Evolutionary conservation across 35 echinoderm and acorn worm genomes (phyloP), one percentile per base, ranked within the genome.

Genomic region (Ophioderma brevispina): DNA sequence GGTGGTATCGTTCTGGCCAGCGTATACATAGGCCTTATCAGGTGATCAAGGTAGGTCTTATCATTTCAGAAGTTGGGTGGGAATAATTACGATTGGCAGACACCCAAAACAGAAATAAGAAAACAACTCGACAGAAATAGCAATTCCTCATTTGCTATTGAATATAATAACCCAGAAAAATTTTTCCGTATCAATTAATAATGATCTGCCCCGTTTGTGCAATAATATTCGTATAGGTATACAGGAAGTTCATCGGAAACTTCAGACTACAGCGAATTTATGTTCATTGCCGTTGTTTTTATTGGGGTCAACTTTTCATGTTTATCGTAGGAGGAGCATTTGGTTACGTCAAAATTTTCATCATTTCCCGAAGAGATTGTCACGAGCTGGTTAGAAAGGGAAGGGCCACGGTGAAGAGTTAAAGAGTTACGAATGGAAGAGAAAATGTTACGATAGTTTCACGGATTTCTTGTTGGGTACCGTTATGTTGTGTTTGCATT

Each of bases 381-480:
- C 59, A 18, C 1, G 10, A 70, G 28, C 10, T 70, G n/a, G n/a
- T n/a, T n/a, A 4, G 10, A 18, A 30, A 25, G 23, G n/a, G 10
- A 25, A 8, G n/a, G n/a, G n/a, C 10, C 17, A 18, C 2, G 4
- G 59, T 13, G 59, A n/a, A n/a, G n/a, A n/a, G n/a, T n/a, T n/a
- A n/a, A 70, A 34, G 92, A 94, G 70, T 38, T 90, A 25, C 90
- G 90, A 46, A 90, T 90, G 92, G 87, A 81, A 14, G 86, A 76
- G 8, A 94, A 86, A 63, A 90, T 94, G 87, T 87, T 5, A 41
- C 90, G 19, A 90, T 94, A 15, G 88, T 2, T 46, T 75, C 43
- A 90, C 92, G 13, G 92, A 94, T 64, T 86, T 94, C 31, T 31
- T 94, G 92, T 38, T 94, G 92, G 92, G 79, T 94, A 52, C 92